Evolutionary conservation across 2,113 vertebrate species (phyloP).

Genomic region (Vombatus ursinus): DNA sequence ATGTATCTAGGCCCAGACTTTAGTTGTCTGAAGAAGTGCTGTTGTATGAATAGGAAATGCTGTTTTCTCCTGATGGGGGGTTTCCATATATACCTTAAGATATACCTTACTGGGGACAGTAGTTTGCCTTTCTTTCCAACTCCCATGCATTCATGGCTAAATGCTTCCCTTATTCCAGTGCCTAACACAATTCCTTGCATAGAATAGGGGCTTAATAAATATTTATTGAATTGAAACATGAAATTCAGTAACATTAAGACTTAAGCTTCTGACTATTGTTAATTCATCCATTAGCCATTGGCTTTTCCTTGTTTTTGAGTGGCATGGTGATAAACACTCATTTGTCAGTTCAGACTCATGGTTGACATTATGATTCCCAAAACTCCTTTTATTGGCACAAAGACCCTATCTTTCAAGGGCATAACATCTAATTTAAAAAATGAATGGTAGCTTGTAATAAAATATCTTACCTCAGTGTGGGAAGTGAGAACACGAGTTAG

Average conservation of each 20-base stretch:
- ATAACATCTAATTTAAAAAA: background rate
- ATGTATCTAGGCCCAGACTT: background rate
- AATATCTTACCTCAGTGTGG: too few species aligned
- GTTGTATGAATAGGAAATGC: background rate
- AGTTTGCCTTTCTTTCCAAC: background rate
- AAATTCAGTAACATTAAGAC: background rate
- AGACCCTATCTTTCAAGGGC: background rate
- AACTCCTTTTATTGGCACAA: background rate
- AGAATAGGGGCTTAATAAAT: background rate
- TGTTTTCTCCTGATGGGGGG: background rate
- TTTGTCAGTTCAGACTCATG: background rate
- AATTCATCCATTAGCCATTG: background rate
- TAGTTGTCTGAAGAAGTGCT: background rate
- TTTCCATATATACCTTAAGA: background rate
- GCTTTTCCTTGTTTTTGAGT: background rate
- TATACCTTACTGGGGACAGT: background rate
- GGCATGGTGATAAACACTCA: background rate
- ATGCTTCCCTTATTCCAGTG: background rate
- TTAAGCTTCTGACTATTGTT: background rate
- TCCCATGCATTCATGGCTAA: background rate
- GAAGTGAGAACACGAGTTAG: background rate
- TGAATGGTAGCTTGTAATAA: background rate
- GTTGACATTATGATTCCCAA: background rate
- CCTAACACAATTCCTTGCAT: background rate
- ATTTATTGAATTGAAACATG: background rate